These are phyloP conservation scores for Tinea semifulvella DNA, from an alignment of 2,888 invertebrate genomes.

Conservation along the genomic window DNA sequence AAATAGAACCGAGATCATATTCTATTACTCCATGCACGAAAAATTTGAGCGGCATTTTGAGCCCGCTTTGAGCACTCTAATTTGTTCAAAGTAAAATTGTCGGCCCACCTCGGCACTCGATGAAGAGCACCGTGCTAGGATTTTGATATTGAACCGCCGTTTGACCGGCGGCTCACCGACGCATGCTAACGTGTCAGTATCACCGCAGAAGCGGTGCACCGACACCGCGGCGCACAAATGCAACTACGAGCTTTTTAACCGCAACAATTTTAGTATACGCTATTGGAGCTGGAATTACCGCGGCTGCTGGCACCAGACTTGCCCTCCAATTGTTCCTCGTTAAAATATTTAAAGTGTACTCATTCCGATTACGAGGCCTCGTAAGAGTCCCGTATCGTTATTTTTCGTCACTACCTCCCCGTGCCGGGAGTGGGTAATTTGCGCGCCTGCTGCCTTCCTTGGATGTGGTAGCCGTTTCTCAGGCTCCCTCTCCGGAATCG, in stretches of 20 bases:
- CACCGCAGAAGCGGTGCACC: constrained; percentile 49
- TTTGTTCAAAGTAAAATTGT: constrained; percentile 73
- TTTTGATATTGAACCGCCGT: constrained; percentile 30
- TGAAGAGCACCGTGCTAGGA: constrained; percentile 30
- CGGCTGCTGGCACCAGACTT: constrained; percentile 75
- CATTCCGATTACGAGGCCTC: constrained; percentile 67
- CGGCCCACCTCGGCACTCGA: constrained; percentile 35
- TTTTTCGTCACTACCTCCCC: constrained; percentile 71
- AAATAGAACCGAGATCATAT: constrained; percentile 71
- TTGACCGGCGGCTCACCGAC: constrained; percentile 32
- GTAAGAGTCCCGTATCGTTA: constrained; percentile 69
- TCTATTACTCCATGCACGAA: constrained; percentile 72
- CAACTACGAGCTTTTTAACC: constrained; percentile 72
- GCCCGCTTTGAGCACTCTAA: constrained; percentile 73
- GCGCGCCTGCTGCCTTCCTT: constrained; percentile 78
- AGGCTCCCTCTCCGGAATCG: constrained; percentile 77
- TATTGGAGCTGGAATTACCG: constrained; percentile 77
- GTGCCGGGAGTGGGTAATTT: constrained; percentile 37
- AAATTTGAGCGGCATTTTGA: constrained; percentile 47
- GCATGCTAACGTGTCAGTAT: constrained; percentile 32
- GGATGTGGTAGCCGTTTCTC: constrained; percentile 76
- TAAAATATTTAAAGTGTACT: constrained; percentile 65
- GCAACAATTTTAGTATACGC: constrained; percentile 77
- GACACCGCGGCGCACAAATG: constrained; percentile 54
- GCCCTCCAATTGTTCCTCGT: constrained; percentile 72